Evolutionary conservation across 2,113 vertebrate species (phyloP).

Genomic region (Solea senegalensis): DNA sequence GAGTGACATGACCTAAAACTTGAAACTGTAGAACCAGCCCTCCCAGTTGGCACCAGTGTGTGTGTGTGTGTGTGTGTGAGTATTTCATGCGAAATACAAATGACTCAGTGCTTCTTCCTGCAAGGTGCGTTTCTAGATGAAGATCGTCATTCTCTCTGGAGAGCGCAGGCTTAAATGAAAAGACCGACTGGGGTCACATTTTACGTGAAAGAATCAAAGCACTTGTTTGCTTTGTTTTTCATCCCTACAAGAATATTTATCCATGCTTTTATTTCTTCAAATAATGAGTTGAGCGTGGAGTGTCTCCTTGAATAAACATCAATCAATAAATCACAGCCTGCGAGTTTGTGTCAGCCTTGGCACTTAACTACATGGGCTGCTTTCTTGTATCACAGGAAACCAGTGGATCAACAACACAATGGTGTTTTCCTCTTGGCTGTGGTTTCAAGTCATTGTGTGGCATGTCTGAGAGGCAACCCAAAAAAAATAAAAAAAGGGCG

Average conservation of each 20-base stretch:
- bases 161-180: background rate
- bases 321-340: conserved; percentile 27
- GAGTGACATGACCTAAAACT: conserved; percentile 52
- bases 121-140: background rate
- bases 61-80: conserved; percentile 6
- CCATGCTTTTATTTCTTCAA: background rate
- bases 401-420: conserved; percentile 52
- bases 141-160: background rate
- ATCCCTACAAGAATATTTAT: background rate
- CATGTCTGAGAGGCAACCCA: background rate
- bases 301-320: conserved; percentile 10
- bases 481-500: conserved; percentile 3
- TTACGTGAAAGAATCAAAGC: background rate
- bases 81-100: conserved; percentile 14
- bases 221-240: background rate
- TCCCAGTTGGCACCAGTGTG: conserved; percentile 39
- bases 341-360: background rate
- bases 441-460: conserved; percentile 64
- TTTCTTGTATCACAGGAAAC: conserved; percentile 58
- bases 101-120: conserved; percentile 3
- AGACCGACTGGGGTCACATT: background rate
- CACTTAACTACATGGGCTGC: conserved; percentile 23
- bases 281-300: background rate
- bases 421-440: conserved; percentile 57
- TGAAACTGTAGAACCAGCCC: conserved; percentile 58